Base-by-base conservation (phyloP, 2,888 invertebrate genomes). In the Lypha dubia region DNA sequence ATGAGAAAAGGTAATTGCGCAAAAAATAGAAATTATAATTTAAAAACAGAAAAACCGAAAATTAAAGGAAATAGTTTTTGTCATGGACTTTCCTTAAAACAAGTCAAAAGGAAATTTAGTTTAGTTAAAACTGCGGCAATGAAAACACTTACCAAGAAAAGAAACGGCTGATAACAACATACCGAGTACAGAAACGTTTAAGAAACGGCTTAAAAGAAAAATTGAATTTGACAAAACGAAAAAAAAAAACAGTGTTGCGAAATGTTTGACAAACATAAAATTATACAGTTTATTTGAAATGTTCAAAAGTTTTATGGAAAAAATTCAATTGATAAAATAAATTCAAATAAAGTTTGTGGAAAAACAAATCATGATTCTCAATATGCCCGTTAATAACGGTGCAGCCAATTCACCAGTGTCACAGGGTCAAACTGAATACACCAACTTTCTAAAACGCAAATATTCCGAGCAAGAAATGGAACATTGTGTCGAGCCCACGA, bases 361-460 rank as follows among this genome's bases (percentile, higher is more conserved):
- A 9, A 13, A 20, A 51, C 11, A 20, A 17, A 84, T 79, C 71
- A 90, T 90, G 90, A 90, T 90, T 86, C 88, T 90, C 81, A 90
- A 90, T 86, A 89, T 90, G 89, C 87, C 90, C 70, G 87, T 87
- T 53, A 77, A 62, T 70, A 85, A 75, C 51, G 80, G 80, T 62
- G 85, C 86, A 46, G 74, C 68, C 74, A 80, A 68, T 51, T 74
- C 83, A 32, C 24, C 83, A 15, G 51, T 56, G 28, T 24, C 77
- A 32, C 67, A 83, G 79, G 79, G 83, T 24, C 67, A 83, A 38
- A 75, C 86, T 46, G 87, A 87, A 41, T 84, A 85, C 87, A 88
- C 49, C 88, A 89, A 88, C 79, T 92, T 89, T 77, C 86, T 92
- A 6, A 92, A 92, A 86, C 89, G 92, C 7, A 92, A 92, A 87